Evolutionary conservation across 2,113 vertebrate species (phyloP).

Genomic region (Neomonachus schauinslandi): DNA sequence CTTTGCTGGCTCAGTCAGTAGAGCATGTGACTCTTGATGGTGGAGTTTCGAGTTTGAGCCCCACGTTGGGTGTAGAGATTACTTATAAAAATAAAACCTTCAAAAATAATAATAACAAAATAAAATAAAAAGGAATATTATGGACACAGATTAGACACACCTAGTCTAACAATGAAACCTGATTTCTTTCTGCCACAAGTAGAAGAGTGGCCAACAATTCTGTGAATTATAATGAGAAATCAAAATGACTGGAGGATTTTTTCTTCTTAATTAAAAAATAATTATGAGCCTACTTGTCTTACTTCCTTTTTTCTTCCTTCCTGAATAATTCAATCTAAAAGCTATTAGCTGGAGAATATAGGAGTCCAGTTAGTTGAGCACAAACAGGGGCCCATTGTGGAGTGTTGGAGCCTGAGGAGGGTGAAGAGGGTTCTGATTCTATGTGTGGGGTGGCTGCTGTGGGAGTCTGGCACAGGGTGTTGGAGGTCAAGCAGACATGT

Average conservation of each 20-base stretch:
- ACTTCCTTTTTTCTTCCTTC: not conserved
- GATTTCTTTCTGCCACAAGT: not conserved
- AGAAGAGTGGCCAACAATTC: not conserved
- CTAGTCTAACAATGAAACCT: not conserved
- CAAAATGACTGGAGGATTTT: not conserved
- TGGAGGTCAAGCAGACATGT: not conserved
- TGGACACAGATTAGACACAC: not conserved
- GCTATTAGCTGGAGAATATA: not conserved
- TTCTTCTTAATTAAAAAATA: not conserved
- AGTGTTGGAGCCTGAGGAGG: not conserved
- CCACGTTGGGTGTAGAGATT: not conserved
- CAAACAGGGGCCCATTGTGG: not conserved
- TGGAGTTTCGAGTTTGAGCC: not conserved
- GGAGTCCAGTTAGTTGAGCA: not conserved
- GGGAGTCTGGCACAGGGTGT: not conserved
- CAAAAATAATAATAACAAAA: not conserved
- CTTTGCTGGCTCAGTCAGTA: not conserved
- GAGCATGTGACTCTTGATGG: not conserved
- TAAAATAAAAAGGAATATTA: not conserved
- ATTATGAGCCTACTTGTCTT: not conserved
- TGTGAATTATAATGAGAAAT: not conserved
- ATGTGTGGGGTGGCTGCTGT: not conserved
- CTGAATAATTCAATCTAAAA: conserved; percentile 20
- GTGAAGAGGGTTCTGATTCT: not conserved
- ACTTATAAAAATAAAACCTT: not conserved